Evolutionary conservation across 1,140 invertebrate genomes (phyloP).

Genomic region (Musca vetustissima): DNA sequence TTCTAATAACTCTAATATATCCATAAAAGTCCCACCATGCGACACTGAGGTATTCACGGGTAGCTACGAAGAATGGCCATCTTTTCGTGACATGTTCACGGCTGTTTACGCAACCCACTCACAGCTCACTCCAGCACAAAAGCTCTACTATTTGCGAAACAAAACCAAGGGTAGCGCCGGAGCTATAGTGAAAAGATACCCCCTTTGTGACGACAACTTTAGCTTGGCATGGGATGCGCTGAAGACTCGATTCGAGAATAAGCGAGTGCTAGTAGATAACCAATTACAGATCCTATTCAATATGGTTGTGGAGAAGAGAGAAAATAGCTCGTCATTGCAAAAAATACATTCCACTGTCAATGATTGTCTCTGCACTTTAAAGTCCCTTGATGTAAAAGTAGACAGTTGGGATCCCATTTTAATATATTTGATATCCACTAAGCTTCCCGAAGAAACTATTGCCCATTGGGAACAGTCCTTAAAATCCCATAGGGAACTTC

Average conservation of each 20-base stretch:
- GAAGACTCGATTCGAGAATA: neutral
- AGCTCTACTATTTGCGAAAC: neutral
- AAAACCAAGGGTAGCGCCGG: neutral
- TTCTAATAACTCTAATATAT: too few species aligned
- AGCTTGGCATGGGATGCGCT: neutral
- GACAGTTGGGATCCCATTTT: neutral
- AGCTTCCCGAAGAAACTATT: neutral
- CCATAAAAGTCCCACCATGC: slow-evolving; percentile 13
- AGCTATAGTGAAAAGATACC: slow-evolving; percentile 1
- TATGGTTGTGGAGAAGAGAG: too few species aligned
- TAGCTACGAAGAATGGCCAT: slow-evolving; percentile 8
- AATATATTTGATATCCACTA: slow-evolving; percentile 11
- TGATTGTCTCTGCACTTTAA: neutral
- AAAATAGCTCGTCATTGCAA: neutral
- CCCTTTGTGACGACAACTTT: too few species aligned
- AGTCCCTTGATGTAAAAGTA: neutral
- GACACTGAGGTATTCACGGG: slow-evolving; percentile 20
- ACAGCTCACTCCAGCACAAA: neutral
- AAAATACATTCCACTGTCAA: neutral
- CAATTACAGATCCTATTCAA: too few species aligned
- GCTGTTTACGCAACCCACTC: slow-evolving; percentile 17
- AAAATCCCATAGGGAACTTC: neutral
- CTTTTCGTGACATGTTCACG: slow-evolving; percentile 25
- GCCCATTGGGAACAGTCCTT: neutral
- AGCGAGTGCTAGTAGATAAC: neutral